Evolutionary conservation across 2,113 vertebrate species (phyloP).

Genomic region (Abramis brama): DNA sequence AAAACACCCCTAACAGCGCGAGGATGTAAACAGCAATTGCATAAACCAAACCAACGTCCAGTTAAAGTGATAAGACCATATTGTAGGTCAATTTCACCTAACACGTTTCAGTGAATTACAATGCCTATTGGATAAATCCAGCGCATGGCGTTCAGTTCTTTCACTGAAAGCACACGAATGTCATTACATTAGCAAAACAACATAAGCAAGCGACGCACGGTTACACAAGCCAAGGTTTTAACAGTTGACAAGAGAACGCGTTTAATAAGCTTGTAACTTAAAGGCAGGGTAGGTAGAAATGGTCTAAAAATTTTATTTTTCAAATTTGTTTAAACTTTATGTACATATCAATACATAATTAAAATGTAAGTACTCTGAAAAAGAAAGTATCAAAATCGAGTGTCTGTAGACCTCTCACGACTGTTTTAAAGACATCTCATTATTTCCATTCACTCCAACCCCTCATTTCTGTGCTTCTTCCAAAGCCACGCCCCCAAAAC

Average conservation of each 20-base stretch:
- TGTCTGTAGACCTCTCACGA: too few relatives aligned
- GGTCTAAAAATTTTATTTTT: too few relatives aligned
- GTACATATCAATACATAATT: too few relatives aligned
- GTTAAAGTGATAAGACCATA: not conserved
- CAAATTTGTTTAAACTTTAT: too few relatives aligned
- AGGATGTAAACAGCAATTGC: constrained; percentile 28
- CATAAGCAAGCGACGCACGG: constrained; percentile 61
- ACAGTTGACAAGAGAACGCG: constrained; percentile 56
- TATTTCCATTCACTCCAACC: too few relatives aligned
- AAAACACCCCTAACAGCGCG: not conserved
- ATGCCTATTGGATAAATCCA: not conserved
- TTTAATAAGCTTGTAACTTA: constrained; percentile 69
- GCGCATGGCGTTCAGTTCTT: too few relatives aligned
- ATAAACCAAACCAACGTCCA: constrained; percentile 14
- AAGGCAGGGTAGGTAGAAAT: too few relatives aligned
- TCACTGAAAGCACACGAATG: not conserved
- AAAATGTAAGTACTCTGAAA: too few relatives aligned
- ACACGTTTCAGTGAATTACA: not conserved
- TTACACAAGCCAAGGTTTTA: constrained; percentile 60
- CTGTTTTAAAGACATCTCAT: too few relatives aligned
- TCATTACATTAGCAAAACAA: constrained; percentile 23
- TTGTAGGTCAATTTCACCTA: not conserved
- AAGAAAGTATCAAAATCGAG: too few relatives aligned
- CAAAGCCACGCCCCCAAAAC: too few relatives aligned
- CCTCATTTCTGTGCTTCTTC: too few relatives aligned